Evolutionary conservation across 2,113 vertebrate species (phyloP), one percentile per base, ranked within the genome.

Genomic region (Seriola aureovittata): DNA sequence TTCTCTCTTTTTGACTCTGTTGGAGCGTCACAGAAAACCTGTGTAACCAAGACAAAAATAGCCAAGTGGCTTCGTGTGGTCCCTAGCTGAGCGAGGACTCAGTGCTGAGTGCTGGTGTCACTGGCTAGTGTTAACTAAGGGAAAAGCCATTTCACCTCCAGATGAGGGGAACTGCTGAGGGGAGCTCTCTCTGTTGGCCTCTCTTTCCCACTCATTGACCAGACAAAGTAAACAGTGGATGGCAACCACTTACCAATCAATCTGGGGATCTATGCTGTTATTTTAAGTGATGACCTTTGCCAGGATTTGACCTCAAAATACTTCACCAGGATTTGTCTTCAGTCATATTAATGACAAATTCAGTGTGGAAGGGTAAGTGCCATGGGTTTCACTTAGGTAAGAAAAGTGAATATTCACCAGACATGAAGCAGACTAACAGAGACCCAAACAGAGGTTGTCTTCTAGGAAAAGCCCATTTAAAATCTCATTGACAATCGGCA

Each of bases 31-130:
- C 59, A 65, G 42, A 62, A 5, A 38, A 7, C 74, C 23, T 63
- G 38, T 32, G 40, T 25, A 34, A 17, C n/a, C 13, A 25, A 65
- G 67, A 29, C 78, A 32, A 54, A 78, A 85, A 80, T 68, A 87
- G 29, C 29, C 29, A 29, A 29, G 29, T 29, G 29, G 29, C 29
- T 29, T 34, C 5, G 7, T 68, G 42, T 34, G 48, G 21, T 54
- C n/a, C 16, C 32, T 23, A 23, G 23, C 10, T 17, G 16, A 55
- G 58, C 42, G 34, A 29, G 62, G 40, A 69, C 34, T 77, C 9
- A 52, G 12, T 54, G 34, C 54, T 59, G 71, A 76, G 62, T 23
- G n/a, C 62, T 67, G 57, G 14, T 75, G 44, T 42, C 62, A 44
- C 55, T 19, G 38, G 66, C 72, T 50, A 59, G 13, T 25, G 52